Base-by-base conservation (phyloP, 1,140 invertebrate genomes). In the Acromyrmex charruanus region DNA sequence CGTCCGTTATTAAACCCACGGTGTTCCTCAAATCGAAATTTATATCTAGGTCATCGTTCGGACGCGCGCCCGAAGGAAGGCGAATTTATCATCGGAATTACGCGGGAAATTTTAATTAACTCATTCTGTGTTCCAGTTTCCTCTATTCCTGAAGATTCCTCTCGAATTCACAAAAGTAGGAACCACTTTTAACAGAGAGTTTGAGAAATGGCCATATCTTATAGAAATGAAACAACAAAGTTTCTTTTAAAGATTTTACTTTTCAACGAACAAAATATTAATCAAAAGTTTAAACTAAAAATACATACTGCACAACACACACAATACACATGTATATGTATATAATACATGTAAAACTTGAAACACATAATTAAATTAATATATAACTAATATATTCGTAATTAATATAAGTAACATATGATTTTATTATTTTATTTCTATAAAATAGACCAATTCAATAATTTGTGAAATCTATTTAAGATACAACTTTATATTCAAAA, bases 31-130 rank as follows among this genome's bases (percentile, higher is more conserved):
- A 88, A 85, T 85, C 86, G 80, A 85, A 91, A 92, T 90, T 92
- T 91, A 92, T 92, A 92, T 88, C 90, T 77, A 65, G 63, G 72
- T 69, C 85, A 71, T 79, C 66, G 58, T 84, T 87, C 71, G 71
- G 55, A 63, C 77, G 59, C 59, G 61, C 77, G 59, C 9, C 71
- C 69, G 61, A 68, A 35, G 31, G 59, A 80, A 85, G 65, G 66
- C 75, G 74, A 89, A 91, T 91, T 92, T 91, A 89, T 88, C 87
- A 88, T 88, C 68, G 72, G 80, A 87, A 90, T 91, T 90, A 72
- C 61, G 68, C 58, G 86, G 31, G 75, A 90, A 89, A 91, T 88
- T 92, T 90, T 92, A 92, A 92, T 92, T 91, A 92, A 92, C 86
- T 85, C 88, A 74, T 80, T 79, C 72, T 66, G 10, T 63, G 25